Conservation (phyloP, 1,140 invertebrate genomes). For the Metopolophium dirhodum region DNA sequence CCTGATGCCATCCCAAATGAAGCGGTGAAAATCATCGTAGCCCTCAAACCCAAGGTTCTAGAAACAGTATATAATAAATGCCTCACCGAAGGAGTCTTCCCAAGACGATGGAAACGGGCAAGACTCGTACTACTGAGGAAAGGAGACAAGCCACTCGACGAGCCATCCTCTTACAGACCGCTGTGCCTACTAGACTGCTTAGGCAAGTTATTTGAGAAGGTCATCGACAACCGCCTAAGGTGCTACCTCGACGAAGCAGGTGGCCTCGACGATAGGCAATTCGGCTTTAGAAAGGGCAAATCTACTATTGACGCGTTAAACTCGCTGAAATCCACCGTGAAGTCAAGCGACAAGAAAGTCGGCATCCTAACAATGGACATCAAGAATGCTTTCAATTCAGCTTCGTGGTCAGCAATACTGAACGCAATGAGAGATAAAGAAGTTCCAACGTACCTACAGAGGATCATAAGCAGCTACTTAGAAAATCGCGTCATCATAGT, state of each 20-base stretch:
- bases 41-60: too few relatives aligned
- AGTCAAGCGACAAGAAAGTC: not conserved
- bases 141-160: not conserved
- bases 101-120: not conserved
- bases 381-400: not conserved
- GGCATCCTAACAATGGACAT: not conserved
- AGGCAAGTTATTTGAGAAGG: not conserved
- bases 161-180: not conserved
- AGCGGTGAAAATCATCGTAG: too few relatives aligned
- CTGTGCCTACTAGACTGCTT: not conserved
- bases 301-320: not conserved
- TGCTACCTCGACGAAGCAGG: not conserved
- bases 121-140: not conserved
- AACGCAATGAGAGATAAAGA: not conserved
- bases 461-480: not conserved
- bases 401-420: slow-evolving; percentile 1
- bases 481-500: not conserved
- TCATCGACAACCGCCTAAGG: not conserved
- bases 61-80: not conserved
- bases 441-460: not conserved
- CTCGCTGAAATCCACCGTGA: not conserved
- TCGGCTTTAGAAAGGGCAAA: not conserved
- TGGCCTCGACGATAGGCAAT: not conserved
- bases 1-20: too few relatives aligned
- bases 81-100: not conserved